A percentile compares a stretch with the other conserved stretches of the same genome.
phyloP scores from a whole-genome alignment of 2,113 vertebrate species.

The Scomber japonicus region DNA sequence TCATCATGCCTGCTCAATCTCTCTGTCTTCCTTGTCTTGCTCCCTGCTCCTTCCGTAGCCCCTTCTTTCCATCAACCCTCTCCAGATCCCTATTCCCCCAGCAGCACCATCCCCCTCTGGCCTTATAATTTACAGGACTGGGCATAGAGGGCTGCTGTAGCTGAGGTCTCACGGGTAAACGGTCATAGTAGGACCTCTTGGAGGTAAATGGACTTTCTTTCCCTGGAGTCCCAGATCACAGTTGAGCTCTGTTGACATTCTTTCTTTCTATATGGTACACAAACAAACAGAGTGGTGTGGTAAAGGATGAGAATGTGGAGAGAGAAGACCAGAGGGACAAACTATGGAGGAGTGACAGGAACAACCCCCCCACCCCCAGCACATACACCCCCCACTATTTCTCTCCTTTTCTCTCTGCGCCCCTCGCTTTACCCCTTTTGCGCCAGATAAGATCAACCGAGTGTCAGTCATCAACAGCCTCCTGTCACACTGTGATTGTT shows the following conservation, averaged over 20 bases:
- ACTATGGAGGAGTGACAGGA: conserved; percentile 70
- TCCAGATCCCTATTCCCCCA: conserved; percentile 50
- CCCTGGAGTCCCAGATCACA: conserved; percentile 66
- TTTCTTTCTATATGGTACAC: conserved; percentile 30
- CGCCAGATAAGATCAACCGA: conserved; percentile 91
- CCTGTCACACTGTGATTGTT: conserved; percentile 93
- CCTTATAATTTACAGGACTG: conserved; percentile 61
- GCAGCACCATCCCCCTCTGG: conserved; percentile 38
- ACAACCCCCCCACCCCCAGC: conserved; percentile 15
- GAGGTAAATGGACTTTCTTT: conserved; percentile 74
- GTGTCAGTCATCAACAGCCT: conserved; percentile 91
- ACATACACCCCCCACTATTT: conserved; percentile 9
- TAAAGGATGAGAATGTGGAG: conserved; percentile 37
- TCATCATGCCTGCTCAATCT: conserved; percentile 57
- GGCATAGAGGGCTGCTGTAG: conserved; percentile 25
- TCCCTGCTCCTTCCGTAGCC: conserved; percentile 42
- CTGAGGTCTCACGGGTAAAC: conserved; percentile 65
- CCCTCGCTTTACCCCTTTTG: conserved; percentile 61
- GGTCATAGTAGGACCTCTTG: conserved; percentile 59
- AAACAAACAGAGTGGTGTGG: conserved; percentile 53
- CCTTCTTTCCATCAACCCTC: conserved; percentile 59
- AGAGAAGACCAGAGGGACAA: conserved; percentile 52
- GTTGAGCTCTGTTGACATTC: conserved; percentile 64
- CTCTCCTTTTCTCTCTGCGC: conserved; percentile 45
- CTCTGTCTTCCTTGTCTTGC: conserved; percentile 44